Percentiles rank a stretch among this genome's conserved stretches.
phyloP scores from a whole-genome alignment of 2,113 vertebrate species.

The Perca fluviatilis region DNA sequence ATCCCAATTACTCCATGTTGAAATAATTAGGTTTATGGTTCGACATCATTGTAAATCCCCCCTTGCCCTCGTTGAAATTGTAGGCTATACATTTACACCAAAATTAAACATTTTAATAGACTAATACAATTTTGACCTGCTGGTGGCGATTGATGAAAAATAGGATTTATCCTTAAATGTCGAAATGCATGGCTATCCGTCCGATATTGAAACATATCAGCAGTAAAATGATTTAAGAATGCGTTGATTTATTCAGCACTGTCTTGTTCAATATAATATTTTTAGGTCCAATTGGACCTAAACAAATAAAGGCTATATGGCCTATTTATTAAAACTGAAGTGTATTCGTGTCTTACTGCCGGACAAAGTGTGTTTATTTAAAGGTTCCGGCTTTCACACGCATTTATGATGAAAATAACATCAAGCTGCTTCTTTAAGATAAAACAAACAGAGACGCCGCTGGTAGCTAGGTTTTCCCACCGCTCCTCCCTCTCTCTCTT shows the following conservation, averaged over 20 bases:
- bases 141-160: background rate
- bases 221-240: no score
- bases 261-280: background rate
- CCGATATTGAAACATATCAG: background rate
- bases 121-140: background rate
- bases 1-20: background rate
- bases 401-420: slow-evolving; percentile 13
- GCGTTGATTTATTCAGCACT: background rate
- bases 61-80: no score
- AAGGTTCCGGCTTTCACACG: background rate
- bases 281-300: background rate
- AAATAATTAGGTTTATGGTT: background rate
- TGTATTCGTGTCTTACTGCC: no score
- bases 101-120: no score
- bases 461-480: background rate
- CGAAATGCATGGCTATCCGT: background rate
- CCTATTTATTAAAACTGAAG: background rate
- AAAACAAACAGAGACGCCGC: slow-evolving; percentile 40
- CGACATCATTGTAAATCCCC: background rate
- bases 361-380: background rate
- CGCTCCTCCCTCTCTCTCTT: background rate
- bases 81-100: no score
- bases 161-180: background rate
- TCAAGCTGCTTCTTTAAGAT: slow-evolving; percentile 65
- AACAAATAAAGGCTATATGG: no score